Conservation (phyloP, 1,140 invertebrate species). For the Mizuhopecten yessoensis region DNA sequence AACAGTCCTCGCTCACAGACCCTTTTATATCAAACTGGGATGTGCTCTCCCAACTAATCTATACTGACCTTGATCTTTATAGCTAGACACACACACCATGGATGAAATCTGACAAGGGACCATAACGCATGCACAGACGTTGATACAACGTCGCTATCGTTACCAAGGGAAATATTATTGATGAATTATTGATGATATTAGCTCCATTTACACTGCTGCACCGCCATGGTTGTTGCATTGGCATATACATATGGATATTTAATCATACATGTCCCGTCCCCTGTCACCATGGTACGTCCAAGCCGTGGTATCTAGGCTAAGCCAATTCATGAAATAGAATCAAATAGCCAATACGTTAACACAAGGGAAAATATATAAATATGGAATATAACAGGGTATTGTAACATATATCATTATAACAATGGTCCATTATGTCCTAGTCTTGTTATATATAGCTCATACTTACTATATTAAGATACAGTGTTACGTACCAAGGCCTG, state of each 20-base stretch:
- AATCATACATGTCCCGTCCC: neutral
- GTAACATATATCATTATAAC: neutral
- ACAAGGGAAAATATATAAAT: too few relatives aligned
- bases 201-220: neutral
- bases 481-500: neutral
- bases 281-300: neutral
- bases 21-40: too few relatives aligned
- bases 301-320: neutral
- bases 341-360: too few relatives aligned
- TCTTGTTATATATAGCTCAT: neutral
- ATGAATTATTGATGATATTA: slow-evolving; percentile 30
- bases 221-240: neutral
- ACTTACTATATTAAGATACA: neutral
- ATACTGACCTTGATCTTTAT: neutral
- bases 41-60: neutral
- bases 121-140: neutral
- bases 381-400: neutral
- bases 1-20: too few relatives aligned
- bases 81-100: neutral
- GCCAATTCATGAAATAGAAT: too few relatives aligned
- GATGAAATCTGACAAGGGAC: slow-evolving; percentile 12
- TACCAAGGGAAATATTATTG: neutral
- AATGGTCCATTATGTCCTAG: neutral
- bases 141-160: neutral
- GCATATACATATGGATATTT: neutral